phyloP scores from a whole-genome alignment of 2,797 vertebrate species.

The Enteromius unitaeniatus region DNA sequence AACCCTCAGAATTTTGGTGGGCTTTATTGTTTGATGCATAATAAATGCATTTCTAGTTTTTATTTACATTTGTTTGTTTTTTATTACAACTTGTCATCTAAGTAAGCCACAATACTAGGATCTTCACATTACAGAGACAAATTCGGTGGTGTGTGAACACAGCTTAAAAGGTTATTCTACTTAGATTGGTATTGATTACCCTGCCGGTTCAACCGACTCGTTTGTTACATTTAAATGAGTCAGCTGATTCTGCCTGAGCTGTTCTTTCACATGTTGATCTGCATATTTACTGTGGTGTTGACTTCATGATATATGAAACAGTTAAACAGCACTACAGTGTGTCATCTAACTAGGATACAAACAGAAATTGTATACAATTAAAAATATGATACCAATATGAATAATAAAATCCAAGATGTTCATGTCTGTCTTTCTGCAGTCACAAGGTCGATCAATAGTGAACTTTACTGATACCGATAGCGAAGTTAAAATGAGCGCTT shows the following conservation, averaged over 20 bases:
- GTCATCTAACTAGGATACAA: not conserved
- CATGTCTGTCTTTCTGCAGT: too few relatives aligned
- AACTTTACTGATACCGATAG: too few relatives aligned
- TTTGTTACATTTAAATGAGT: not conserved
- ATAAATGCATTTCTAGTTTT: not conserved
- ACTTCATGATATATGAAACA: not conserved
- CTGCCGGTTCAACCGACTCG: not conserved
- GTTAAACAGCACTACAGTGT: not conserved
- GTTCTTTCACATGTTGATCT: not conserved
- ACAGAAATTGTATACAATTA: too few relatives aligned
- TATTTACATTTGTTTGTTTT: too few relatives aligned
- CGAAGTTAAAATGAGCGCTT: too few relatives aligned
- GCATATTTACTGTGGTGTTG: not conserved
- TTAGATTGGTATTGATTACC: slow-evolving; percentile 5
- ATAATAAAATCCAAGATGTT: too few relatives aligned
- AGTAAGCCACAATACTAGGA: not conserved
- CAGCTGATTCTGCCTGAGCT: not conserved
- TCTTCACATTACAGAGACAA: not conserved
- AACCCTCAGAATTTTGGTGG: not conserved
- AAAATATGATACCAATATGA: too few relatives aligned
- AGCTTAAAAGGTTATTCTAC: not conserved
- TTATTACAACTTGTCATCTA: too few relatives aligned
- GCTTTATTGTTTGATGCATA: not conserved
- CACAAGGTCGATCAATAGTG: too few relatives aligned
- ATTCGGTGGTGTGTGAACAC: not conserved